Percentiles rank a stretch among this genome's conserved stretches.
Conservation (phyloP, 2,888 invertebrate genomes). For the Holacanthella duospinosa region DNA sequence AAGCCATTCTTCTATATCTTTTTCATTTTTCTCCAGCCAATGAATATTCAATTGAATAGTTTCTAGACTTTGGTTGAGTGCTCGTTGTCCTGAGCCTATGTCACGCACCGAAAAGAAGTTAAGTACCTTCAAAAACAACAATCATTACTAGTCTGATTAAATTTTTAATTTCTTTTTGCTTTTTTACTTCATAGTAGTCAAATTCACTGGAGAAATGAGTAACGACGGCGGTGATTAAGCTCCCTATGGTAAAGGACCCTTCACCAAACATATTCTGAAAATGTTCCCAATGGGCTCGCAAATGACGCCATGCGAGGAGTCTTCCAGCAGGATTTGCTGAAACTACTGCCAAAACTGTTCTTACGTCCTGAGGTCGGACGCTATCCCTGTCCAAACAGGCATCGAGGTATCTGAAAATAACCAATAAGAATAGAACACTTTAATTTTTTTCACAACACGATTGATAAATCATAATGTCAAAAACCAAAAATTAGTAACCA, state of each 20-base stretch:
- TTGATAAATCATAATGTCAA: too few relatives aligned
- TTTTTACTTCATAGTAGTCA: conserved; percentile 58
- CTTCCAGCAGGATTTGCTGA: conserved; percentile 58
- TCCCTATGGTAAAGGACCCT: conserved; percentile 51
- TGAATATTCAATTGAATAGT: conserved; percentile 68
- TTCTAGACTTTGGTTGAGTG: conserved; percentile 64
- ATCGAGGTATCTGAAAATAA: conserved; percentile 55
- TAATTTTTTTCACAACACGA: too few relatives aligned
- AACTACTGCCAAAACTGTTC: conserved; percentile 59
- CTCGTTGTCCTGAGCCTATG: conserved; percentile 50
- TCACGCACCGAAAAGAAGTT: conserved; percentile 50
- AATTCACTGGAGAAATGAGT: conserved; percentile 60
- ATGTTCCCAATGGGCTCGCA: conserved; percentile 58
- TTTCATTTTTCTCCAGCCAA: conserved; percentile 57
- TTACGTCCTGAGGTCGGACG: conserved; percentile 59
- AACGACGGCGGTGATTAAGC: conserved; percentile 54
- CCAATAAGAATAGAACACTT: too few relatives aligned
- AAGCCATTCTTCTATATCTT: conserved; percentile 49
- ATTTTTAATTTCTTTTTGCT: background rate
- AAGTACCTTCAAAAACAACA: conserved; percentile 48
- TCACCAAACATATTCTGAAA: conserved; percentile 55
- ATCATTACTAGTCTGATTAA: background rate
- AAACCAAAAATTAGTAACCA: too few relatives aligned
- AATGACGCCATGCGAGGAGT: conserved; percentile 61
- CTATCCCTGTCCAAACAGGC: conserved; percentile 59